phyloP scores from a whole-genome alignment of 2,113 vertebrate species.

The Strigops habroptila region DNA sequence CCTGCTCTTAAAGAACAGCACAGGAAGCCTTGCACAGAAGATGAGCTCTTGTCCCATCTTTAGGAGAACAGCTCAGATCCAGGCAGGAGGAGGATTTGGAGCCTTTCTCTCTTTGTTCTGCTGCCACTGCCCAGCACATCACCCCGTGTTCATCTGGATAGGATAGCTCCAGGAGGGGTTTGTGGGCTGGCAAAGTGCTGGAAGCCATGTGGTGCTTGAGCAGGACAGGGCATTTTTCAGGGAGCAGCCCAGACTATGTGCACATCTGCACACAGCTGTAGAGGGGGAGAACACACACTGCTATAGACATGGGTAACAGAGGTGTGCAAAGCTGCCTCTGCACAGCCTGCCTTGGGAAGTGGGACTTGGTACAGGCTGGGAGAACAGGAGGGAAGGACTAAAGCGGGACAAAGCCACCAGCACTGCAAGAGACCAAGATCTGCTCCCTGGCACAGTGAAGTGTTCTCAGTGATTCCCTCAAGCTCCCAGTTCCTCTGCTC shows the following conservation, averaged over 20 bases:
- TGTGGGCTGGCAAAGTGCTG: neutral
- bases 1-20: neutral
- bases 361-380: neutral
- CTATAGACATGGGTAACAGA: neutral
- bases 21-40: neutral
- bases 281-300: no score
- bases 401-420: neutral
- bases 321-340: neutral
- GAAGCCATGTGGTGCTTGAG: neutral
- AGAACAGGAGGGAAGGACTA: neutral
- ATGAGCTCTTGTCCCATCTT: neutral
- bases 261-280: neutral
- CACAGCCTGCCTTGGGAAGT: neutral
- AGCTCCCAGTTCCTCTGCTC: neutral
- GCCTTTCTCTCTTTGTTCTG: neutral
- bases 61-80: neutral
- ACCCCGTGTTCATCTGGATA: neutral
- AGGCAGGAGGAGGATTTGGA: neutral
- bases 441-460: neutral
- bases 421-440: neutral
- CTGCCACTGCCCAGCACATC: neutral
- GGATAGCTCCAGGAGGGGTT: neutral
- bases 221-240: neutral
- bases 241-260: neutral
- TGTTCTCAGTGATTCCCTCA: neutral